Conservation (phyloP, 1,140 invertebrate species). For the Zophobas morio region DNA sequence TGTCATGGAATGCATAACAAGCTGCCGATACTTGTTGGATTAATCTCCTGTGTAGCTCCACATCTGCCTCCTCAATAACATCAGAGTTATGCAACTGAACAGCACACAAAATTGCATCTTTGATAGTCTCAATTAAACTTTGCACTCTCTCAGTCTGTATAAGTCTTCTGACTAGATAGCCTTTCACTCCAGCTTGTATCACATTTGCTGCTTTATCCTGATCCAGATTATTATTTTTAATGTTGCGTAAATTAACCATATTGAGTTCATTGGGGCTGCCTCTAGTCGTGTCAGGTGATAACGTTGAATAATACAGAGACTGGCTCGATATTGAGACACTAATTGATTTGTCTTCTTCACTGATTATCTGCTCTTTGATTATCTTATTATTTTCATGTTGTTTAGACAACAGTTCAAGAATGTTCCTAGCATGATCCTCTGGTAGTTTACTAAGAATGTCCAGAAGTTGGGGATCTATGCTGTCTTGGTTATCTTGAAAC, state of each 20-base stretch:
- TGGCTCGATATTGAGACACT: constrained; percentile 39
- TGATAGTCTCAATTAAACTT: constrained; percentile 84
- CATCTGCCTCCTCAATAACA: constrained; percentile 73
- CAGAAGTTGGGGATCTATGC: constrained; percentile 54
- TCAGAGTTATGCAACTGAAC: constrained; percentile 81
- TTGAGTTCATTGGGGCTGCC: background rate
- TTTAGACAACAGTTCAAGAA: constrained; percentile 65
- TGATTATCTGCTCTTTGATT: constrained; percentile 11
- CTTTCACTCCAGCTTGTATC: constrained; percentile 83
- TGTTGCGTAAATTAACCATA: constrained; percentile 12
- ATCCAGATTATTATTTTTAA: constrained; percentile 17
- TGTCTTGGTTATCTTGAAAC: background rate
- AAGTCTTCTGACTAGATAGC: constrained; percentile 84
- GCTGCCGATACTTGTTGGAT: constrained; percentile 78
- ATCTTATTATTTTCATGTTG: constrained; percentile 58
- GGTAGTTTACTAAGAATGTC: constrained; percentile 62
- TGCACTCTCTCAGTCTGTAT: constrained; percentile 86
- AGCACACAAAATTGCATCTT: constrained; percentile 82
- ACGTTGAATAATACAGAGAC: constrained; percentile 30
- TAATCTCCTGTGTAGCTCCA: constrained; percentile 75
- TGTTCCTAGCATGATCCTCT: constrained; percentile 65
- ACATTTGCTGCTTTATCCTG: constrained; percentile 75
- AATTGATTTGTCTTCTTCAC: background rate
- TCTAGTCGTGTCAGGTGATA: background rate
- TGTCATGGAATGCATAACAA: constrained; percentile 74